These are phyloP conservation scores for Astyanax mexicanus DNA, from an alignment of 2,797 vertebrate species.

Conservation along the genomic window DNA sequence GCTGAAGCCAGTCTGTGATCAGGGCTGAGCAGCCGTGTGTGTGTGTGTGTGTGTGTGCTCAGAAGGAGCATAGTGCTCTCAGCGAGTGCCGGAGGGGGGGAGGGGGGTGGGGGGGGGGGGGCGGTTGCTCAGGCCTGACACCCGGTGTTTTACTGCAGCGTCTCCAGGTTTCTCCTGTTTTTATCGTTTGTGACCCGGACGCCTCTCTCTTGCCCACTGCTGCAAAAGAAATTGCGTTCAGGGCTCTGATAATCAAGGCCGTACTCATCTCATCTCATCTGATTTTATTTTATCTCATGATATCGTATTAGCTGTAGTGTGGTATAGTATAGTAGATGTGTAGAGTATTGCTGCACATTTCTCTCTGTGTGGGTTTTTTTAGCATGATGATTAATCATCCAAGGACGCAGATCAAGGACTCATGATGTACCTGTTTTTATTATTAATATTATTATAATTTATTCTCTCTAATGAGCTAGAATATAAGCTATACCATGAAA, in stretches of 20 bases:
- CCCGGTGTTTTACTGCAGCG: background rate
- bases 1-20: no score
- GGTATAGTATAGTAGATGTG: background rate
- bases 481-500: no score
- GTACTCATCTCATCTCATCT: constrained; percentile 21
- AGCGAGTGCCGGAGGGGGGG: no score
- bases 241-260: constrained; percentile 26
- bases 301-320: no score
- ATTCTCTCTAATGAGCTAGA: no score
- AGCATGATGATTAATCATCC: constrained; percentile 34
- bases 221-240: no score
- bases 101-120: no score
- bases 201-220: background rate
- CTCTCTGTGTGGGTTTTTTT: constrained; percentile 19
- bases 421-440: background rate
- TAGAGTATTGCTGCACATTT: background rate
- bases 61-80: no score
- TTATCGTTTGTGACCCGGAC: constrained; percentile 31
- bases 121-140: no score
- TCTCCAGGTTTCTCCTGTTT: background rate
- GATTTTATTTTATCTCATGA: constrained; percentile 26
- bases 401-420: constrained; percentile 15
- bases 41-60: no score
- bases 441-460: no score
- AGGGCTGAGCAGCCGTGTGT: no score